Evolutionary conservation across 2,113 vertebrate genomes (phyloP), one percentile per base, ranked within the genome.

Genomic region (Xiphias gladius): DNA sequence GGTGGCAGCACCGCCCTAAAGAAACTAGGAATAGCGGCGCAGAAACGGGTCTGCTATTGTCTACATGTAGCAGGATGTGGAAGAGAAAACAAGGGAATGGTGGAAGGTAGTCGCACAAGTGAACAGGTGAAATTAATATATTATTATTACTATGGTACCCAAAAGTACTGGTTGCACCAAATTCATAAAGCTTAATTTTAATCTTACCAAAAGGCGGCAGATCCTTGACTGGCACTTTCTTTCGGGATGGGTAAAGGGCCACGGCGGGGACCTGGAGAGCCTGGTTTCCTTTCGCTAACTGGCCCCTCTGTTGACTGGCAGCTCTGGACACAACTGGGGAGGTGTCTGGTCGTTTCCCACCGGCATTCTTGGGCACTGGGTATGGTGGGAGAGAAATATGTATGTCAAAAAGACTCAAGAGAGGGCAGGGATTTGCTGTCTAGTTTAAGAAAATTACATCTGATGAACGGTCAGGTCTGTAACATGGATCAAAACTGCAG

Each of bases 191-290:
- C 5, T 16, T 16, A 0, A 64, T 69, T 5, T 65, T 30, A 16
- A 3, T 48, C 96, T 95, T 95, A 99, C 98, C 98, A 0, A 99
- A 99, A 1, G 98, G 97, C 0, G 98, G 98, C 50, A 99, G 96
- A 71, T 99, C 98, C 92, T 99, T 99, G 54, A 98, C 96, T 0
- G 97, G 97, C 28, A 98, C 98, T 89, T 98, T 99, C 96, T 99
- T 99, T 30, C 97, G 95, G 17, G 97, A 97, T 2, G 97, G 97
- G 87, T 99, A 97, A 1, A 99, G 96, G 73, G 98, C 96, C 66
- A 99, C 97, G 0, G 97, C 95, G 0, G 98, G 98, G n/a, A 99
- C 97, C 92, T 98, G 97, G 37, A 99, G 84, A 0, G 95, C 98
- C 89, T 97, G 97, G 90, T 92, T 96, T 80, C 67, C 91, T 93